Evolutionary conservation across 2,113 vertebrate species (phyloP), one percentile per base, ranked within the genome.

Genomic region (Bucco capensis): DNA sequence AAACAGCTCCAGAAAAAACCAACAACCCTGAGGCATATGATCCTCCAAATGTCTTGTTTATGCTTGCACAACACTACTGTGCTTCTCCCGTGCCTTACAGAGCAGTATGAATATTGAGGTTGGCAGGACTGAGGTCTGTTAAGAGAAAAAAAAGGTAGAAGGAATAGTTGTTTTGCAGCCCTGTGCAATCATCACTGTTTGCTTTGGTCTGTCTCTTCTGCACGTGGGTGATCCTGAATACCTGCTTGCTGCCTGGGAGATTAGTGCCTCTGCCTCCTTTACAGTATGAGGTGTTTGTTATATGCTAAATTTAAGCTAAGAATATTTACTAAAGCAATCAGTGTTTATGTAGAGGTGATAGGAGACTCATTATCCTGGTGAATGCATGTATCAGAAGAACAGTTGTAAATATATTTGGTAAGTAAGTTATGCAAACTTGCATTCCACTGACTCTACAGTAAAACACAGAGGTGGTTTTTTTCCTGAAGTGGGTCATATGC

Each of bases 241-340:
- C 72, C 72, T 50, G 4, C n/a, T 16, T 40, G 33, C 54, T 87
- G 83, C 84, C 65, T 57, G 47, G 87, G 69, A 80, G 53, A 56
- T 60, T 1, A 51, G 54, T 46, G 75, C 78, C 82, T 85, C 62
- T 83, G 71, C 62, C 54, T 62, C 54, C 4, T 38, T 40, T 27
- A 9, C 38, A n/a, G 23, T 30, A 50, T 14, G 89, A 62, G 78
- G 9, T 58, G 71, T 83, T 89, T 87, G 38, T 38, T 91, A 79
- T 38, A 2, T 7, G 47, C 64, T 38, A 17, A 38, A 3, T 58
- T 85, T 66, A 22, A 64, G 64, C 35, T 80, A 19, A 35, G 67
- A 76, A 19, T 91, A 44, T 92, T 94, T 66, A 85, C 88, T 66
- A 74, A 92, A 62, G 82, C 71, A 70, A 73, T 66, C 60, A 42